These are phyloP conservation scores for Arothron firmamentum DNA, from an alignment of 2,113 vertebrate species.

Conservation along the genomic window DNA sequence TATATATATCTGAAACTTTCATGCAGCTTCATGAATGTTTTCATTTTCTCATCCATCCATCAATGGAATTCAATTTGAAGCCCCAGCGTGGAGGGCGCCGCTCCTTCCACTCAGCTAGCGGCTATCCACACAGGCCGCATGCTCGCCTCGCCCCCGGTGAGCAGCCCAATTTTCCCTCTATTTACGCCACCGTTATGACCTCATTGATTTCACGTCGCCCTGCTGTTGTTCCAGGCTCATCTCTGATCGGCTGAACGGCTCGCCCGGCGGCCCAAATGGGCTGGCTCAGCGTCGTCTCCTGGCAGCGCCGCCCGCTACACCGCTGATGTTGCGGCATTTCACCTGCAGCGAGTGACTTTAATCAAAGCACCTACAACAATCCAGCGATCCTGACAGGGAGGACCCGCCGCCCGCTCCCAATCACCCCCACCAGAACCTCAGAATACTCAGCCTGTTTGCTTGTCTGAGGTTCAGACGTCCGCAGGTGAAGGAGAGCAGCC, in stretches of 20 bases:
- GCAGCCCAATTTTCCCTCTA: conserved; percentile 63
- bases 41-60: conserved; percentile 60
- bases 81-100: conserved; percentile 34
- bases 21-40: conserved; percentile 62
- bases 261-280: conserved; percentile 49
- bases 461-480: too few species aligned
- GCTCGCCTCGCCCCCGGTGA: conserved; percentile 48
- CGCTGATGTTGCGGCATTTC: too few species aligned
- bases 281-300: conserved; percentile 38
- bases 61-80: conserved; percentile 64
- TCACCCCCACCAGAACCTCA: too few species aligned
- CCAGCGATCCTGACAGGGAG: too few species aligned
- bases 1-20: conserved; percentile 47
- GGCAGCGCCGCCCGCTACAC: conserved; percentile 1
- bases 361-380: too few species aligned
- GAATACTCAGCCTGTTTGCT: too few species aligned
- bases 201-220: conserved; percentile 63
- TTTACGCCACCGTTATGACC: conserved; percentile 65
- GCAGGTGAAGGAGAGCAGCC: too few species aligned
- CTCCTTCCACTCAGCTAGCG: conserved; percentile 56
- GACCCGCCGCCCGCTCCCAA: too few species aligned
- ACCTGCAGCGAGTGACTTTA: too few species aligned
- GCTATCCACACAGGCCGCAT: conserved; percentile 60
- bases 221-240: conserved; percentile 45
- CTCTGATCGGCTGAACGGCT: conserved; percentile 50